phyloP scores from a whole-genome alignment of 1,140 invertebrate species.

The Drosophila tropicalis region DNA sequence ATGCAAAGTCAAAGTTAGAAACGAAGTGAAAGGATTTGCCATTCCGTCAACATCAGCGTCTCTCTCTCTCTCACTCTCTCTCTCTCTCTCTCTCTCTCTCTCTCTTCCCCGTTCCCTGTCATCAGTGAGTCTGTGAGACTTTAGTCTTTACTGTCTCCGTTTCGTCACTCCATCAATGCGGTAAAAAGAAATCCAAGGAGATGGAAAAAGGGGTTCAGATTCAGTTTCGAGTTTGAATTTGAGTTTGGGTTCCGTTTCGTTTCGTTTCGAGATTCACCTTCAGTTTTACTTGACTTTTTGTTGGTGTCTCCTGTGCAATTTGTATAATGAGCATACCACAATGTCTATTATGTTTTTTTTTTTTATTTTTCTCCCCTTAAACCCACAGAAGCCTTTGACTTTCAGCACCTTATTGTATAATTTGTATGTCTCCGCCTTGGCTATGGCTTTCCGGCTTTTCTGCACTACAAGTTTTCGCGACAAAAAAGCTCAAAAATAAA shows the following conservation, averaged over 20 bases:
- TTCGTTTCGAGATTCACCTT: conserved; percentile 7
- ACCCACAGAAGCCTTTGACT: conserved; percentile 62
- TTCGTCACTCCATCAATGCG: conserved; percentile 14
- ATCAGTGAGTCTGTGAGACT: not conserved
- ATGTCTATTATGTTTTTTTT: conserved; percentile 49
- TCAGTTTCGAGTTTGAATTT: not conserved
- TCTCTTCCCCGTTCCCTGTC: conserved; percentile 11
- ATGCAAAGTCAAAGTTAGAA: conserved; percentile 16
- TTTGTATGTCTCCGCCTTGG: conserved; percentile 18
- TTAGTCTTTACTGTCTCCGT: too few relatives aligned
- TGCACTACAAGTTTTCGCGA: too few relatives aligned
- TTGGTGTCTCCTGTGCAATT: conserved; percentile 61
- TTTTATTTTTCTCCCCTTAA: conserved; percentile 29
- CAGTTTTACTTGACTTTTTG: conserved; percentile 18
- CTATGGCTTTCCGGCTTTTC: conserved; percentile 17
- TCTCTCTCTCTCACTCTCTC: conserved; percentile 11
- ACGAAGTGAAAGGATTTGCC: conserved; percentile 26
- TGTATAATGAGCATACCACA: conserved; percentile 71
- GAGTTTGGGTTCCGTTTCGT: not conserved
- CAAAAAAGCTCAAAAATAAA: too few relatives aligned
- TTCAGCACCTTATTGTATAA: conserved; percentile 71
- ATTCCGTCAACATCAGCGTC: conserved; percentile 59
- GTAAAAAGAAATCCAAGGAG: conserved; percentile 5
- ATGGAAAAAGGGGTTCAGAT: not conserved
- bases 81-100: conserved; percentile 2